Base-by-base conservation (phyloP, 2,888 invertebrate species). In the Balanococcus diminutus region DNA sequence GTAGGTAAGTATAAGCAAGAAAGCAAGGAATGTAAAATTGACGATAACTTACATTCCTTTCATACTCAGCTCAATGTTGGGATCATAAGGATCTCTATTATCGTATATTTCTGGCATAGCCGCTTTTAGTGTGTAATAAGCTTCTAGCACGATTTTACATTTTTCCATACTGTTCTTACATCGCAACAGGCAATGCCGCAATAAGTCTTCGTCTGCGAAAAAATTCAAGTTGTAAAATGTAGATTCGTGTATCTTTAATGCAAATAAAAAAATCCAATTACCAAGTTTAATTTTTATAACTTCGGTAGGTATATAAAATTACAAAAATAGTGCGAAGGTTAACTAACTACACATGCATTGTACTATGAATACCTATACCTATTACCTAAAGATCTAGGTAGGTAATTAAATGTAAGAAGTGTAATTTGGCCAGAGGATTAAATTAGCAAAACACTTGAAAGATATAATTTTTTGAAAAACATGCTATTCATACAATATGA, bases 151-250 rank as follows among this genome's bases (percentile, higher is more conserved):
- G 89, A 93, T 93, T 91, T 96, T 96, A 90, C 94, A 94, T 91
- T 95, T 95, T 90, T 96, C 96, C 89, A 96, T 89, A 85, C 96
- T 96, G 91, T 96, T 96, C 91, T 96, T 96, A 91, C 95, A 95
- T 32, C 96, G 95, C 16, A 96, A 92, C 87, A 96, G 92, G 91
- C 96, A 96, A 86, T 95, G 95, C 92, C 95, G 93, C 88, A 96
- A 91, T 86, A 95, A 93, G 88, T 92, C 91, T 90, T 96, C 96
- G 90, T 96, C 95, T 95, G 90, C 14, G 36, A 83, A 31, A 82
- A 28, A 56, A 82, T 14, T 28, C 6, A 11, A 2, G 42, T 42
- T 42, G 8, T 22, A 19, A 6, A 19, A 19, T 4, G 42, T 42
- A 42, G 42, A 16, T 42, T 14, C 16, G 16, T 3, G 16, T 6